Base-by-base conservation (phyloP, 2,888 invertebrate genomes). In the Drosophila falleni region DNA sequence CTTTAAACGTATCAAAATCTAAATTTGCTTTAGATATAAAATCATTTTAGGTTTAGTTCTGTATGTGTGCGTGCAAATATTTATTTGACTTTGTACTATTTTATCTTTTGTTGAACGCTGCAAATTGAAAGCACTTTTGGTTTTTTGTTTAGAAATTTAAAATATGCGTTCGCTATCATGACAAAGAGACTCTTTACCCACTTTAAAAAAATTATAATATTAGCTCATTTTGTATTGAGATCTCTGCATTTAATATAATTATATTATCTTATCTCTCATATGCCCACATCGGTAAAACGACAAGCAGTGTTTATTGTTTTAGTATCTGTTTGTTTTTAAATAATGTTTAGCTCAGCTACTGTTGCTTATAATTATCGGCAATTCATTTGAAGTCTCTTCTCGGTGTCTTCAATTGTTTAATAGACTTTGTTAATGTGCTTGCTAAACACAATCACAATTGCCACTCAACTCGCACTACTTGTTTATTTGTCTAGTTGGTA, bases 371-470 rank as follows among this genome's bases (percentile, higher is more conserved):
- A 13, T 33, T 19, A 33, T 31, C 5, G 55, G 2, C 55, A 6
- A 44, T 35, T 8, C 55, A 33, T 55, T 55, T 55, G 33, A n/a
- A 44, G 33, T 33, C n/a, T 41, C 31, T 15, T 5, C 23, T 55
- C 33, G 33, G 19, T 23, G 42, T 44, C 33, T 56, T 33, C 55
- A 44, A 56, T 56, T 56, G 55, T 56, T 55, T 56, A 56, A 56
- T 56, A 13, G 55, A 56, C 55, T 59, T 59, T 47, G 59, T 68
- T 82, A 78, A 86, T 83, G 76, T 73, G 77, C 54, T 67, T 65
- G 77, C 74, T 74, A 74, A 82, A 79, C 69, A 77, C 81, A 70
- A 71, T 81, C 62, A 63, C 54, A 66, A 56, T 66, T 60, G 42
- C 50, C 66, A 62, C 59, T 49, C 47, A 54, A 29, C 16, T 41